Evolutionary conservation across 1,140 invertebrate species (phyloP).

Genomic region (Gonatopus flavifemur): DNA sequence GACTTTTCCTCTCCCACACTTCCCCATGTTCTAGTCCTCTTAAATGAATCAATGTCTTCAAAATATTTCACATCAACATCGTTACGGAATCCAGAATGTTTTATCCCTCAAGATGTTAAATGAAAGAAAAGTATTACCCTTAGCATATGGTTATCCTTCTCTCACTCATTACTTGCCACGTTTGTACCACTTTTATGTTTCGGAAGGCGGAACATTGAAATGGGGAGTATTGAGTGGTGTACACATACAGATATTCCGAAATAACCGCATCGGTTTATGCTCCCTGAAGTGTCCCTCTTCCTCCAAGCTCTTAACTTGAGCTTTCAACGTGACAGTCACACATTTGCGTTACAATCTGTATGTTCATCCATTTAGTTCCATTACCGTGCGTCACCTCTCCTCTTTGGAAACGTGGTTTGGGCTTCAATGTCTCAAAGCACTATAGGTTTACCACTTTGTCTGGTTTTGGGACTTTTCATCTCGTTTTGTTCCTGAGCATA

Average conservation of each 20-base stretch:
- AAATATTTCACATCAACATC: too few species aligned
- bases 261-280: conserved; percentile 49
- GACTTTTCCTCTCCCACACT: not conserved
- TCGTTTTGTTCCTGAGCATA: too few species aligned
- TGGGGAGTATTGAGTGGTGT: conserved; percentile 46
- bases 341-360: conserved; percentile 26
- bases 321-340: conserved; percentile 19
- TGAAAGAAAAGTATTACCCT: not conserved
- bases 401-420: too few species aligned
- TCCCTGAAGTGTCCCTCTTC: too few species aligned
- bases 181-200: conserved; percentile 54
- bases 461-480: too few species aligned
- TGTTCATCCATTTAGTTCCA: conserved; percentile 4
- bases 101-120: not conserved
- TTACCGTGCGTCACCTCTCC: too few species aligned
- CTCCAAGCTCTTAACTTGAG: conserved; percentile 25
- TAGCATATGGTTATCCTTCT: too few species aligned
- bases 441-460: too few species aligned
- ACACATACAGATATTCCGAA: conserved; percentile 45
- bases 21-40: too few species aligned
- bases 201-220: conserved; percentile 51
- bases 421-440: too few species aligned
- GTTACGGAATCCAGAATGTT: too few species aligned
- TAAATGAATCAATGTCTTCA: too few species aligned
- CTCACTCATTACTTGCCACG: conserved; percentile 28